These are phyloP conservation scores for Dicrostonyx torquatus DNA, from an alignment of 2,797 vertebrate species.

Conservation along the genomic window DNA sequence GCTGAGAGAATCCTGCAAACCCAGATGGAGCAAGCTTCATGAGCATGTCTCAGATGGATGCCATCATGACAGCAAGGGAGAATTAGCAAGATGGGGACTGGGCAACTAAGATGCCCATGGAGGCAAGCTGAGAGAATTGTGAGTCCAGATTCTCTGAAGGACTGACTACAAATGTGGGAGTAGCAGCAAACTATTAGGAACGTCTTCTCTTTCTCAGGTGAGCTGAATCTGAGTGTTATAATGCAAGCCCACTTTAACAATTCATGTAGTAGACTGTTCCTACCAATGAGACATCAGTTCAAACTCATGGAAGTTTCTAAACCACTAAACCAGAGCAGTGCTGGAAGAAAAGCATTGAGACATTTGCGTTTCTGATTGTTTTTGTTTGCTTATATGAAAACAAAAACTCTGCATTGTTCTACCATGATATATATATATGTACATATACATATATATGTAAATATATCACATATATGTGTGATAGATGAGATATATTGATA, in stretches of 20 bases:
- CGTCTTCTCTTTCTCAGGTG: background rate
- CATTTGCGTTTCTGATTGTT: background rate
- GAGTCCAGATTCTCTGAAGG: no score
- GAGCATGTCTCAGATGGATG: no score
- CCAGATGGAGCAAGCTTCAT: rapidly evolving
- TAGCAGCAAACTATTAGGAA: background rate
- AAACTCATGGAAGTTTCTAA: background rate
- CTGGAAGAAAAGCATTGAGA: background rate
- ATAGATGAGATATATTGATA: no score
- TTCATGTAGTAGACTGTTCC: no score
- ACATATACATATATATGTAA: no score
- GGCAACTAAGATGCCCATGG: rapidly evolving
- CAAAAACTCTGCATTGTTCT: background rate
- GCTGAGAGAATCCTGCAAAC: no score
- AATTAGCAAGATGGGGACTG: background rate
- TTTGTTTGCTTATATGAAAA: background rate
- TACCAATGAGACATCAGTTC: rapidly evolving
- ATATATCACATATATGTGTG: background rate
- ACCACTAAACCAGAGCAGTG: no score
- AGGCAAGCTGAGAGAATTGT: background rate
- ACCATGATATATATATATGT: background rate
- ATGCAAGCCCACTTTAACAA: background rate
- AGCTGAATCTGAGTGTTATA: background rate
- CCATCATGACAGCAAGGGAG: rapidly evolving
- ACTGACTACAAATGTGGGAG: background rate